A percentile compares a stretch with the other conserved stretches of the same genome.
phyloP scores from a whole-genome alignment of 2,888 invertebrate species.

The Torymus tubicola region DNA sequence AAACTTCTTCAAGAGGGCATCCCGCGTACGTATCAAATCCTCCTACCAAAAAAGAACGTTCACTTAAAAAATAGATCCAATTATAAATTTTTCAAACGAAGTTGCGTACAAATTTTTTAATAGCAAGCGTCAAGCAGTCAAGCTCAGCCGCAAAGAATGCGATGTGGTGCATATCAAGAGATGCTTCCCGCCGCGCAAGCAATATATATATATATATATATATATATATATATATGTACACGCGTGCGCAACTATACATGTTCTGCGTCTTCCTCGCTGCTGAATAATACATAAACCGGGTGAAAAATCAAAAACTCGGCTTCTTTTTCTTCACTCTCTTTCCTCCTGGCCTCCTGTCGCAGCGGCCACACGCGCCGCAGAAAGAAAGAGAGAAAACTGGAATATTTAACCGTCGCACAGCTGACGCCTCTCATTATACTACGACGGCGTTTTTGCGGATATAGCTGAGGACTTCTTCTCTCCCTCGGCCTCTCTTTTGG shows the following conservation, averaged over 20 bases:
- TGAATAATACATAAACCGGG: conserved; percentile 40
- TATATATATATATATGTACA: not conserved
- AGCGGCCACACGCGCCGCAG: not conserved
- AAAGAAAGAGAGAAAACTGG: not conserved
- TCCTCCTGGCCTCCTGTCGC: no score
- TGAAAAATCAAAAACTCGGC: conserved; percentile 25
- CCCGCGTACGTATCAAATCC: no score
- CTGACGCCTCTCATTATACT: conserved; percentile 36
- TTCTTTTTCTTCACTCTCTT: not conserved
- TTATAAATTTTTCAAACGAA: no score
- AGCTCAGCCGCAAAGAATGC: no score
- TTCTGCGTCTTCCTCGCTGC: not conserved
- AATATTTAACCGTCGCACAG: conserved; percentile 31
- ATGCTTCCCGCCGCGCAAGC: not conserved
- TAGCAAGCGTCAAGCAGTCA: no score
- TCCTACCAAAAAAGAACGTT: no score
- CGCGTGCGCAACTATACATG: not conserved
- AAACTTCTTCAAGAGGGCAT: no score
- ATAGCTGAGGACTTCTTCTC: conserved; percentile 44
- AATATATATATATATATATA: no score
- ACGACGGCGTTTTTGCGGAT: conserved; percentile 13
- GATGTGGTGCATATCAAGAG: not conserved
- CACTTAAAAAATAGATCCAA: no score
- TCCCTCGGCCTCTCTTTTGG: no score
- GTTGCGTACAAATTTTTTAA: no score